Conservation (phyloP, 2,888 invertebrate genomes). For the Drosophila falleni region DNA sequence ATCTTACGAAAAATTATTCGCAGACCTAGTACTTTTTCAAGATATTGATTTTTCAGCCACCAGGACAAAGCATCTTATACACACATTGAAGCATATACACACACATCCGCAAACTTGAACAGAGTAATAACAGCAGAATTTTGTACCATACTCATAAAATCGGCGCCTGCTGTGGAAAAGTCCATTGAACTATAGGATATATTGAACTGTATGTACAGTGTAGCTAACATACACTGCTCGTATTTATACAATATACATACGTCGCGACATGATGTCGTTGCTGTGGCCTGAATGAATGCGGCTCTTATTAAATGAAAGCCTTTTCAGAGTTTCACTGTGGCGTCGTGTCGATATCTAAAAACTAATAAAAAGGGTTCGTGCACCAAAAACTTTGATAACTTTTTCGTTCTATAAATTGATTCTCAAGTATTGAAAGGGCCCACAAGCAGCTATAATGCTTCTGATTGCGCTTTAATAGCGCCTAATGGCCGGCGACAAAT, state of each 20-base stretch:
- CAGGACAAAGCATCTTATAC: slow-evolving; percentile 37
- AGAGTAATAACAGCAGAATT: slow-evolving; percentile 33
- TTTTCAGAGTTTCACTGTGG: slow-evolving; percentile 1
- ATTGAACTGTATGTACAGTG: slow-evolving; percentile 22
- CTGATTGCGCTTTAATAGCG: slow-evolving; percentile 78
- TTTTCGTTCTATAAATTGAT: slow-evolving; percentile 66
- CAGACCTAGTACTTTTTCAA: slow-evolving; percentile 12
- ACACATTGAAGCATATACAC: slow-evolving; percentile 6
- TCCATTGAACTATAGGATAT: slow-evolving; percentile 54
- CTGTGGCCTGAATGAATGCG: slow-evolving; percentile 51
- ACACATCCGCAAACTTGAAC: slow-evolving; percentile 7
- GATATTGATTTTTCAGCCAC: slow-evolving; percentile 60
- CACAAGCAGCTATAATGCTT: slow-evolving; percentile 35
- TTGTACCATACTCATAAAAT: slow-evolving; percentile 31
- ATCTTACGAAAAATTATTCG: slow-evolving; percentile 12
- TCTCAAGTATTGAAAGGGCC: slow-evolving; percentile 48
- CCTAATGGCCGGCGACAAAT: slow-evolving; percentile 78
- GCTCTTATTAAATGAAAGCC: slow-evolving; percentile 9
- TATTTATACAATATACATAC: not conserved
- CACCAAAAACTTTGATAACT: slow-evolving; percentile 51
- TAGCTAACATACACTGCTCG: slow-evolving; percentile 28
- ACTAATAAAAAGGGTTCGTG: slow-evolving; percentile 71
- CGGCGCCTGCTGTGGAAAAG: slow-evolving; percentile 43
- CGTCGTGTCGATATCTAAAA: slow-evolving; percentile 47
- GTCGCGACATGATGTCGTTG: slow-evolving; percentile 27